Conservation (phyloP, 2,113 vertebrate genomes). For the Beaufortia kweichowensis region DNA sequence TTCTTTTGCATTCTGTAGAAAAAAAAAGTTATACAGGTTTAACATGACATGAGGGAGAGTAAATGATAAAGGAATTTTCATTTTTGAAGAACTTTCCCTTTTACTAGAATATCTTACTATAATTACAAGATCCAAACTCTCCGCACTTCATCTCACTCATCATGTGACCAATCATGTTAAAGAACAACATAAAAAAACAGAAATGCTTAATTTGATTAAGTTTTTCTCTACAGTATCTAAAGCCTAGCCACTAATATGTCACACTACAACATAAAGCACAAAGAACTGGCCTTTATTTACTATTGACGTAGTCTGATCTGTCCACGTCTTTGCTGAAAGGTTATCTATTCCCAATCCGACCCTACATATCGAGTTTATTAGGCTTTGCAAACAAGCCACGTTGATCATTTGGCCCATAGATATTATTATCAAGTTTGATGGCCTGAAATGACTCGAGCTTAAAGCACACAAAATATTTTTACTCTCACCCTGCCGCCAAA, state of each 20-base stretch:
- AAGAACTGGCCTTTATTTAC: constrained; percentile 19
- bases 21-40: too few species aligned
- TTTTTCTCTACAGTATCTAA: not conserved
- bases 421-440: constrained; percentile 39
- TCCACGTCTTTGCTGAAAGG: constrained; percentile 16
- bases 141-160: too few species aligned
- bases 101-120: too few species aligned
- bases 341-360: constrained; percentile 8
- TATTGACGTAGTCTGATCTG: not conserved
- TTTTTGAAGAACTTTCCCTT: too few species aligned
- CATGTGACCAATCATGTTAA: too few species aligned
- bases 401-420: not conserved
- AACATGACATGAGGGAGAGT: too few species aligned
- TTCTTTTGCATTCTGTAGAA: too few species aligned
- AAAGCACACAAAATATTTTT: constrained; percentile 17
- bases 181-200: not conserved
- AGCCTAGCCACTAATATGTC: constrained; percentile 9
- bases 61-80: too few species aligned
- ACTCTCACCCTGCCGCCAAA: constrained; percentile 7
- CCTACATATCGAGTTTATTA: constrained; percentile 12
- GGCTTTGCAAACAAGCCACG: constrained; percentile 20
- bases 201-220: not conserved
- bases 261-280: constrained; percentile 7
- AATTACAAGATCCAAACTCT: too few species aligned
- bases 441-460: constrained; percentile 26